phyloP scores from a whole-genome alignment of 2,888 invertebrate species.

The Cryptus armator region DNA sequence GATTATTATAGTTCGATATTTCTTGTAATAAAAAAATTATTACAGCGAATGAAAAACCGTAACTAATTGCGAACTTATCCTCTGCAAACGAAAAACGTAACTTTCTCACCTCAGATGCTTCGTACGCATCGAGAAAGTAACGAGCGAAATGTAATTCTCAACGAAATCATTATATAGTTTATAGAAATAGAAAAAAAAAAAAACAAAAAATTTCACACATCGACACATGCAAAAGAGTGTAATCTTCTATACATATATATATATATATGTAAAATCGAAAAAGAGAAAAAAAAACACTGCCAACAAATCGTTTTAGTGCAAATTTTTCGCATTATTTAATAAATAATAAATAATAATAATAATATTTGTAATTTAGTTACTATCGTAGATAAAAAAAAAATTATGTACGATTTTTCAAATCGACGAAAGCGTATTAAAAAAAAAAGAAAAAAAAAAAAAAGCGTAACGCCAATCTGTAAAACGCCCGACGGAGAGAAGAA shows the following conservation, averaged over 20 bases:
- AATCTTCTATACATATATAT: conserved; percentile 15
- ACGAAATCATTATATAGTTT: too few species aligned
- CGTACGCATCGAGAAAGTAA: too few species aligned
- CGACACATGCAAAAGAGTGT: not conserved
- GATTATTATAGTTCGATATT: too few species aligned
- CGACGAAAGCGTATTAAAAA: conserved; percentile 7
- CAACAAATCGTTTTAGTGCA: conserved; percentile 77
- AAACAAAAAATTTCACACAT: not conserved
- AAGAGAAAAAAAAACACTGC: conserved; percentile 76
- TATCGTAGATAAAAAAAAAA: conserved; percentile 40
- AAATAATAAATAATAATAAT: conserved; percentile 27
- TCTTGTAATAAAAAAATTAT: too few species aligned
- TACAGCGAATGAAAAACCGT: too few species aligned
- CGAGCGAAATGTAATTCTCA: too few species aligned
- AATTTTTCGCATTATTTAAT: conserved; percentile 77
- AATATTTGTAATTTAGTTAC: conserved; percentile 51
- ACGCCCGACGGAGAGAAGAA: conserved; percentile 27
- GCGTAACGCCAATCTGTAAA: conserved; percentile 47
- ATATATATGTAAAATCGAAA: conserved; percentile 10
- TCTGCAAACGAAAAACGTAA: too few species aligned
- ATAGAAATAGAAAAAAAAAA: too few species aligned
- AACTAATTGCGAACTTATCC: too few species aligned
- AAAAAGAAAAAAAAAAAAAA: conserved; percentile 8
- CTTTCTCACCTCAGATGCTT: too few species aligned
- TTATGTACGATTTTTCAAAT: conserved; percentile 23